Base-by-base conservation (phyloP, 2,888 invertebrate species). In the Erebia aethiops region DNA sequence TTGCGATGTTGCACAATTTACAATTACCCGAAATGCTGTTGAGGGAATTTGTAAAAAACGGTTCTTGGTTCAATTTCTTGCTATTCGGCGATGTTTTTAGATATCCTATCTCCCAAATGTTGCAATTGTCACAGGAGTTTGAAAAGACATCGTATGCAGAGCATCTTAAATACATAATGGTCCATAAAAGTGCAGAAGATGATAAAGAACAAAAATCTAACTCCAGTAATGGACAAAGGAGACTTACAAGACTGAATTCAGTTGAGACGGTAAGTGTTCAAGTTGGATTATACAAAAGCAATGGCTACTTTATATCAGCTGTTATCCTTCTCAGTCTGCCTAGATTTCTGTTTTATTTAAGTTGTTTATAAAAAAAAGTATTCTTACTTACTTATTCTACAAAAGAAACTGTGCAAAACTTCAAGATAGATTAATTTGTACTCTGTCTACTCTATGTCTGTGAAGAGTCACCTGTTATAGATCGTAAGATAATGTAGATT, bases 1-100 rank as follows among this genome's bases (percentile, higher is more conserved):
- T 96, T 84, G 94, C 95, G 0, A 86, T 87, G 74, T 81, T 94
- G 54, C 95, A 95, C 76, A 93, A 94, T 74, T 82, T 95, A 51
- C 88, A 93, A 5, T 82, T 95, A 54, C 96, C 96, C 0, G 94
- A 94, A 75, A 80, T 85, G 75, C 94, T 96, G 77, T 83, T 96
- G 41, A 93, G 89, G 70, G 88, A 94, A 78, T 95, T 95, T 74
- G 95, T 96, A 0, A 86, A 85, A 18, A 84, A 88, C 0, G 94
- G 96, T 82, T 92, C 95, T 67, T 97, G 97, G 96, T 95, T 97
- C 81, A 95, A 95, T 65, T 95, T 97, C 79, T 82, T 96, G 14
- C 86, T 96, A 26, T 94, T 95, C 54, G 94, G 95, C 1, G 96
- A 97, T 78, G 94, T 96, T 43, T 96, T 96, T 78, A 94, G 95